Base-by-base conservation (phyloP, 2,888 invertebrate genomes). In the Atrina japonica region DNA sequence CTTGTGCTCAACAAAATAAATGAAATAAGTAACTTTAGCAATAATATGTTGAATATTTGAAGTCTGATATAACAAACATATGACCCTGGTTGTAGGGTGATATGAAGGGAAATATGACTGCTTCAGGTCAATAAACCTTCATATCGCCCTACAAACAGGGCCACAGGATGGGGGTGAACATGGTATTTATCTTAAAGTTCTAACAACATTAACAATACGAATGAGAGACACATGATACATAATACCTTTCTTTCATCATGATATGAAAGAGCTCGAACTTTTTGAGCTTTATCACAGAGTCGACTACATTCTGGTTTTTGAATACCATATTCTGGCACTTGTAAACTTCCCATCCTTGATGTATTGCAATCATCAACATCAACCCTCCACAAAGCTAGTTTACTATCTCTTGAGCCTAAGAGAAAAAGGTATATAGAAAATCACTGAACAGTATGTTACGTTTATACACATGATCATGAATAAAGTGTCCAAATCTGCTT, bases 361-460 rank as follows among this genome's bases (percentile, higher is more conserved):
- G 65, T 73, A 52, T 79, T 76, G 27, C 49, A 41, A 30, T 58
- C 58, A 1, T 49, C 58, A 11, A 45, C 40, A 53, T 82, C 76
- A 30, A 97, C 94, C 72, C 94, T 93, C 98, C 98, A 98, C 70
- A 98, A 91, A 25, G 96, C 96, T 92, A 98, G 93, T 88, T 94
- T 95, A 3, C 96, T 96, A 91, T 98, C 98, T 64, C 97, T 94
- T 0, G 97, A 97, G 14, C 97, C 91, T 89, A 72, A 11, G 14
- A 40, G 7, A 49, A 41, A 56, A 1, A 56, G 14, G 14, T n/a
- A 56, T 14, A 14, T 27, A 21, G 2, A 5, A 21, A 27, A 3
- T 3, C 11, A 14, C n/a, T 25, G n/a, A 43, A 43, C 11, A 23
- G 47, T 14, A 3, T 7, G n/a, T 49, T n/a, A 23, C 49, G 23